Base-by-base conservation (phyloP, 2,888 invertebrate species). In the Hermodice carunculata region DNA sequence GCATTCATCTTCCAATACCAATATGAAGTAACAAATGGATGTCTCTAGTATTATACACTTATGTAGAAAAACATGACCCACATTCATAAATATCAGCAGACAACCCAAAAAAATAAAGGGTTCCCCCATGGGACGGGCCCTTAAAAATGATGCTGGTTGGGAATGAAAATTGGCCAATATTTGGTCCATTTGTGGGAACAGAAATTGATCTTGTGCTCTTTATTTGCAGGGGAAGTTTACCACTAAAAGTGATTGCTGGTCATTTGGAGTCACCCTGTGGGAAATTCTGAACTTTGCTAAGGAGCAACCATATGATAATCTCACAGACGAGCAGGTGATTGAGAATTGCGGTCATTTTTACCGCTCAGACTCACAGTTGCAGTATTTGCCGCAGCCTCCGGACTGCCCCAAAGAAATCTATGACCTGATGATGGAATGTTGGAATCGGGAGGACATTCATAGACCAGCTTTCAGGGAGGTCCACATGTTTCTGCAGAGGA, bases 341-440 rank as follows among this genome's bases (percentile, higher is more conserved):
- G 92, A 93, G 78, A 94, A 94, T 86, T 89, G 94, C 58, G 91
- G 92, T 29, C 91, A 91, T 81, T 87, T 92, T 86, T 93, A 92
- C 86, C 90, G 92, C 80, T 90, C 92, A 79, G 90, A 84, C 89
- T 69, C 66, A 28, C 61, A 65, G 14, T 78, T 81, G 87, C 69
- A 80, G 61, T 88, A 89, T 72, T 88, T 94, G 54, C 90, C 91
- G 34, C 91, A 91, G 70, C 94, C 94, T 14, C 88, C 91, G 48
- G 90, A 91, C 67, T 94, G 94, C 86, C 93, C 95, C 37, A 89
- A 92, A 72, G 95, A 96, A 85, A 92, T 96, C 69, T 95, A 93
- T 88, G 94, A 94, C 85, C 90, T 95, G 76, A 94, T 96, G 93
- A 91, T 91, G 76, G 94, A 95, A 86, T 96, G 95, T 87, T 96